phyloP scores from a whole-genome alignment of 2,888 invertebrate species.

The Stictocephala bisonia region DNA sequence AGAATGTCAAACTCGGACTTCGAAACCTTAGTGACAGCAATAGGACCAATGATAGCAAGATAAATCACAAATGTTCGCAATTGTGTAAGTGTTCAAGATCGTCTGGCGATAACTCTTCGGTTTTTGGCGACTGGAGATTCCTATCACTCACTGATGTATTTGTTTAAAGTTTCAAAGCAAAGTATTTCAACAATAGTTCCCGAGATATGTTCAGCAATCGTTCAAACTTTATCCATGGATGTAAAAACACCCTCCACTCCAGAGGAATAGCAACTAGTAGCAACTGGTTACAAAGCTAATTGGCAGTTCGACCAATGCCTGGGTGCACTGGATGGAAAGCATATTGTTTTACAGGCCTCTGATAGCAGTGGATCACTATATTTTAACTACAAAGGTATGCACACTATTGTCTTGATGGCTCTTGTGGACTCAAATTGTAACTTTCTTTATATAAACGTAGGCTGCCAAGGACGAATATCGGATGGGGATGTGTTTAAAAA shows the following conservation, averaged over 20 bases:
- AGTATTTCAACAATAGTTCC: slow-evolving; percentile 5
- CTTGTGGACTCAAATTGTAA: slow-evolving; percentile 15
- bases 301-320: slow-evolving; percentile 26
- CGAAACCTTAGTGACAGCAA: background rate
- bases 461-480: background rate
- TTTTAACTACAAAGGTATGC: slow-evolving; percentile 20
- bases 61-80: slow-evolving; percentile 1
- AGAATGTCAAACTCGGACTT: background rate
- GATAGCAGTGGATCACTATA: background rate
- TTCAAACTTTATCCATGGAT: background rate
- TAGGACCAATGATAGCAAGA: slow-evolving; percentile 4
- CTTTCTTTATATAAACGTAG: slow-evolving; percentile 16
- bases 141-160: slow-evolving; percentile 13
- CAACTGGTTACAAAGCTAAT: slow-evolving; percentile 1
- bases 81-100: slow-evolving; percentile 17
- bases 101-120: background rate
- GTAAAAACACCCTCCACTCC: slow-evolving; percentile 2
- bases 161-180: slow-evolving; percentile 24
- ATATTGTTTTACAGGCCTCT: slow-evolving; percentile 12
- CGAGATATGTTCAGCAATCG: slow-evolving; percentile 6
- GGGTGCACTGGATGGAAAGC: slow-evolving; percentile 8
- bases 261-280: slow-evolving; percentile 4
- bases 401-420: slow-evolving; percentile 12
- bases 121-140: slow-evolving; percentile 20
- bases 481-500: slow-evolving; percentile 23